Conservation (phyloP, 2,888 invertebrate species). For the Cheilosia vernalis region DNA sequence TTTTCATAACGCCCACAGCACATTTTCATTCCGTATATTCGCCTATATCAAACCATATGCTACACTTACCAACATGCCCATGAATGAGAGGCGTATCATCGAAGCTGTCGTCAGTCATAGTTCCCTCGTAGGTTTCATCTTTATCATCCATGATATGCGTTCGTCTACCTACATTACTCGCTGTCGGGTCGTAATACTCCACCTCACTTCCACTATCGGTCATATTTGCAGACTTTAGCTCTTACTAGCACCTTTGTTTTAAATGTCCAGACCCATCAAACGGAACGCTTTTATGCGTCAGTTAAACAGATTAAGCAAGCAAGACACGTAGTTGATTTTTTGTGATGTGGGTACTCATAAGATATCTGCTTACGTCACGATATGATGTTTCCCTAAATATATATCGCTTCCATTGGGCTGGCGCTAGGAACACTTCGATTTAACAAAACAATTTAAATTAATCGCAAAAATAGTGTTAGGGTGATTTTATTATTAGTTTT, state of each 20-base stretch:
- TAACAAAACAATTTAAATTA: neutral
- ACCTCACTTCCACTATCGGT: slow-evolving; percentile 59
- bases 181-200: slow-evolving; percentile 51
- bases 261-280: slow-evolving; percentile 43
- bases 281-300: slow-evolving; percentile 4
- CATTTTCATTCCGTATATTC: neutral
- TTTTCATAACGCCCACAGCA: too few species aligned
- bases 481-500: neutral
- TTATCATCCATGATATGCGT: slow-evolving; percentile 28
- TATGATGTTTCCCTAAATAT: neutral
- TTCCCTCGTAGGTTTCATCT: slow-evolving; percentile 47
- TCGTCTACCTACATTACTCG: slow-evolving; percentile 11
- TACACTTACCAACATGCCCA: slow-evolving; percentile 72
- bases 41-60: neutral
- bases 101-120: slow-evolving; percentile 53
- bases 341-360: neutral
- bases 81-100: slow-evolving; percentile 76
- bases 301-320: slow-evolving; percentile 2
- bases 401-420: neutral
- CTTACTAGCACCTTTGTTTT: slow-evolving; percentile 18
- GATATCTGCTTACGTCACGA: slow-evolving; percentile 24
- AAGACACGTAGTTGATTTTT: slow-evolving; percentile 32
- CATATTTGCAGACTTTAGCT: slow-evolving; percentile 25
- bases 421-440: neutral
- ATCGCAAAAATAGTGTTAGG: neutral